phyloP scores from a whole-genome alignment of 2,797 vertebrate genomes.

The Pangasius macronema region DNA sequence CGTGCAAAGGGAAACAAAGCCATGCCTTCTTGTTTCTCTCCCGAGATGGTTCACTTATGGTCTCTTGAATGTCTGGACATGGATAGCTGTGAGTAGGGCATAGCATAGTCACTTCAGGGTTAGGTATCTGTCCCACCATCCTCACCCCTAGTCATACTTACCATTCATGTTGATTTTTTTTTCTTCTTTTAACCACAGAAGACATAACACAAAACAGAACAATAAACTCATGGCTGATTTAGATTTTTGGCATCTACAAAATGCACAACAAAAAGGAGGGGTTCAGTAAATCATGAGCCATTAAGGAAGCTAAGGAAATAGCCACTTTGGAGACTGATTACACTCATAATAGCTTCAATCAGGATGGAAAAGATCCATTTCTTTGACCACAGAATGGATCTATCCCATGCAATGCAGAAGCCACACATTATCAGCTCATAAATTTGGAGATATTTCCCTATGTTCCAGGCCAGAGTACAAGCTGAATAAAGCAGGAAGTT shows the following conservation, averaged over 20 bases:
- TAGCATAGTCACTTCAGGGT: not conserved
- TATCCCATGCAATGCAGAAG: conserved; percentile 14
- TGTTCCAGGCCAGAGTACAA: not conserved
- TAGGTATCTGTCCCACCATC: not conserved
- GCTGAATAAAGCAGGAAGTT: conserved; percentile 13
- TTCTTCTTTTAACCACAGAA: not conserved
- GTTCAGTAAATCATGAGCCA: conserved; percentile 19
- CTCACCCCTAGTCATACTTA: not conserved
- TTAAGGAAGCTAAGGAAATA: conserved; percentile 7
- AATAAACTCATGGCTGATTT: not conserved
- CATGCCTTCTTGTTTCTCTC: not conserved
- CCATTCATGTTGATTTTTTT: not conserved
- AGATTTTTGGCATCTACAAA: conserved; percentile 9
- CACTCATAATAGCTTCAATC: conserved; percentile 25
- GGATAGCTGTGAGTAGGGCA: not conserved
- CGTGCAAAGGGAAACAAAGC: not conserved
- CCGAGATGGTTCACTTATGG: not conserved
- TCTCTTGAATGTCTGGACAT: not conserved
- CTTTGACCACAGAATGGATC: conserved; percentile 33
- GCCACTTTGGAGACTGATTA: conserved; percentile 21
- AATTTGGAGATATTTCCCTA: not conserved
- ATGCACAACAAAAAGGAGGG: not conserved
- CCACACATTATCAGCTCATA: conserved; percentile 10
- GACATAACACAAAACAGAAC: not conserved
- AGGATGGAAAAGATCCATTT: conserved; percentile 36